Percentiles rank a stretch among this genome's conserved stretches.
Evolutionary conservation across 2,888 invertebrate genomes (phyloP).

Genomic region (Thymelicus sylvestris): DNA sequence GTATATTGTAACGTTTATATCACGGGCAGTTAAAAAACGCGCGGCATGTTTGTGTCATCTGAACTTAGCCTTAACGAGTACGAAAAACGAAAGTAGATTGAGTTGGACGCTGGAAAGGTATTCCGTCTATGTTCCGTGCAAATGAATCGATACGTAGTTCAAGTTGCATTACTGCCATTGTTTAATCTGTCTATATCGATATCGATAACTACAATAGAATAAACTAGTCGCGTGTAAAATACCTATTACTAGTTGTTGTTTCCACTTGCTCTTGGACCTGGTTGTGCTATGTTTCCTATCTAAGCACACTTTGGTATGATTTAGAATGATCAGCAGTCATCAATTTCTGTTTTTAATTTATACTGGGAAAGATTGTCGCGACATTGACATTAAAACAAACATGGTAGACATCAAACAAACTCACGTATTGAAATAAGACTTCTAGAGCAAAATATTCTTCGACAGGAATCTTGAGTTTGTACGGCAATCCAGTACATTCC

Average conservation of each 20-base stretch:
- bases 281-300: not conserved
- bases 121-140: slow-evolving; percentile 75
- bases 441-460: no score
- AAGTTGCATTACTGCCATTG: slow-evolving; percentile 66
- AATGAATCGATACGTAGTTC: slow-evolving; percentile 61
- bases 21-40: slow-evolving; percentile 6
- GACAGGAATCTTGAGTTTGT: no score
- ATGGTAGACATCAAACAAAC: no score
- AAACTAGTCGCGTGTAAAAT: slow-evolving; percentile 49
- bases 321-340: not conserved
- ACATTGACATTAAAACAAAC: no score
- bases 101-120: slow-evolving; percentile 46
- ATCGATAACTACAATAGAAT: slow-evolving; percentile 46
- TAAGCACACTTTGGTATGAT: no score
- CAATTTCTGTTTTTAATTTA: not conserved
- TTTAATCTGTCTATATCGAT: slow-evolving; percentile 58
- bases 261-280: slow-evolving; percentile 25
- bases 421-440: no score
- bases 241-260: slow-evolving; percentile 26
- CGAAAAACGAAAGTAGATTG: slow-evolving; percentile 38
- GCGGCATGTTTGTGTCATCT: not conserved
- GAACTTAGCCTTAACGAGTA: slow-evolving; percentile 29
- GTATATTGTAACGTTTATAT: not conserved
- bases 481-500: not conserved
- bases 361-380: no score